Percentiles rank a stretch among this genome's conserved stretches.
Conservation (phyloP, 2,888 invertebrate genomes). For the Hyalella azteca region DNA sequence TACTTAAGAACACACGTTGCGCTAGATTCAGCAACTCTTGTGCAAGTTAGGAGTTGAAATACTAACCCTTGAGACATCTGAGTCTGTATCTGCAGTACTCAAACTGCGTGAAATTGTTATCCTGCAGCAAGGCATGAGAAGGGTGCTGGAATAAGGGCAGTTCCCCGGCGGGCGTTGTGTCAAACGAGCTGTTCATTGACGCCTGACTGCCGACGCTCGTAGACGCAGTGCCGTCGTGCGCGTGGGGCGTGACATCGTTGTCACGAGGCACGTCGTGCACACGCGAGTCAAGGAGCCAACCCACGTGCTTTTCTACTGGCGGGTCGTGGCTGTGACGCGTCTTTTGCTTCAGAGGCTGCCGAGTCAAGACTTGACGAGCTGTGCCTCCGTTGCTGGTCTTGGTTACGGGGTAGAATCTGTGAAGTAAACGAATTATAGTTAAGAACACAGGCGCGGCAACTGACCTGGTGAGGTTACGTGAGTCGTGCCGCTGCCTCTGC, state of each 20-base stretch:
- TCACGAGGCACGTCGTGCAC: background rate
- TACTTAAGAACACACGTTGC: too few species aligned
- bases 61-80: slow-evolving; percentile 84
- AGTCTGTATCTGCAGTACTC: slow-evolving; percentile 96
- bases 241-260: background rate
- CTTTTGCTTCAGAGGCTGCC: slow-evolving; percentile 80
- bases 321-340: slow-evolving; percentile 89
- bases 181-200: background rate
- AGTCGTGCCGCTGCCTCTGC: slow-evolving; percentile 8
- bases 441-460: background rate
- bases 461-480: background rate
- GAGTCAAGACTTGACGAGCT: slow-evolving; percentile 52
- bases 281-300: slow-evolving; percentile 71
- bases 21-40: too few species aligned
- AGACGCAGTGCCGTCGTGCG: slow-evolving; percentile 77
- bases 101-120: slow-evolving; percentile 97
- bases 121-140: slow-evolving; percentile 89
- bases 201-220: background rate
- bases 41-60: too few species aligned
- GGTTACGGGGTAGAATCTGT: background rate
- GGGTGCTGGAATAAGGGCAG: slow-evolving; percentile 68
- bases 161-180: background rate
- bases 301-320: slow-evolving; percentile 69
- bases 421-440: background rate
- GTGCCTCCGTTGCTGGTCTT: background rate